phyloP scores from a whole-genome alignment of 2,113 vertebrate species.

The Thryonomys swinderianus region DNA sequence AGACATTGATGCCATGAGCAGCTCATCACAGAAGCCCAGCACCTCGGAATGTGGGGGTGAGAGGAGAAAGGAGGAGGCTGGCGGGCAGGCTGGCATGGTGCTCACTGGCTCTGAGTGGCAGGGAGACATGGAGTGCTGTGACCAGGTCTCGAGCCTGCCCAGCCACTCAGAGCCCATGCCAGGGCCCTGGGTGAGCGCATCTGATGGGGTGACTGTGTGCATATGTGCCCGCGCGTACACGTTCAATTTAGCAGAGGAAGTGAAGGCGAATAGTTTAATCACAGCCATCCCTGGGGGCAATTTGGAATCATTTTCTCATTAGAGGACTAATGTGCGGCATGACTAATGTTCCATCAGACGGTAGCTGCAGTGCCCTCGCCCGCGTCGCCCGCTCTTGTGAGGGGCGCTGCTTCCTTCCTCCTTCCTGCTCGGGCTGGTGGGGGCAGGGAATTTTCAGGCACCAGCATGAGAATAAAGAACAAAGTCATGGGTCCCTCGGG shows the following conservation, averaged over 20 bases:
- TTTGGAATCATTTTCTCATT: conserved; percentile 90
- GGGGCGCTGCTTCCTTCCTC: conserved; percentile 26
- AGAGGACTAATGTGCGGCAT: conserved; percentile 82
- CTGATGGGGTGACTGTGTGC: neutral
- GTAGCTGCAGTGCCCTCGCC: conserved; percentile 74
- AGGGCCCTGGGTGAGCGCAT: conserved; percentile 52
- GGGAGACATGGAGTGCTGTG: conserved; percentile 80
- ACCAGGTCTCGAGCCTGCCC: conserved; percentile 78
- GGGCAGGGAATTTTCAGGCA: neutral
- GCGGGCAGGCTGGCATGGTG: conserved; percentile 65
- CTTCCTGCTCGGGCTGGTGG: neutral
- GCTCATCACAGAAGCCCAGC: conserved; percentile 61
- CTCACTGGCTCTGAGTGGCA: conserved; percentile 84
- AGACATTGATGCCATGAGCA: conserved; percentile 80
- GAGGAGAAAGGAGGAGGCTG: conserved; percentile 70
- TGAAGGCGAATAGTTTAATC: conserved; percentile 89
- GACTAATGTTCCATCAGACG: conserved; percentile 84
- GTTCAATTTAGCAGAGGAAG: conserved; percentile 88
- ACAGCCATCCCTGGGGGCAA: conserved; percentile 87
- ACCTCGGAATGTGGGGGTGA: neutral
- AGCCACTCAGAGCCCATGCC: conserved; percentile 71
- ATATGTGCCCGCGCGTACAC: neutral
- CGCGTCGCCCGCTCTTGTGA: conserved; percentile 61
- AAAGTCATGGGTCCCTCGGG: conserved; percentile 31
- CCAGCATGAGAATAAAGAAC: conserved; percentile 52